Percentiles rank a stretch among this genome's conserved stretches.
These are phyloP conservation scores for Cyclophora punctaria DNA, from an alignment of 2,888 invertebrate species.

Conservation along the genomic window DNA sequence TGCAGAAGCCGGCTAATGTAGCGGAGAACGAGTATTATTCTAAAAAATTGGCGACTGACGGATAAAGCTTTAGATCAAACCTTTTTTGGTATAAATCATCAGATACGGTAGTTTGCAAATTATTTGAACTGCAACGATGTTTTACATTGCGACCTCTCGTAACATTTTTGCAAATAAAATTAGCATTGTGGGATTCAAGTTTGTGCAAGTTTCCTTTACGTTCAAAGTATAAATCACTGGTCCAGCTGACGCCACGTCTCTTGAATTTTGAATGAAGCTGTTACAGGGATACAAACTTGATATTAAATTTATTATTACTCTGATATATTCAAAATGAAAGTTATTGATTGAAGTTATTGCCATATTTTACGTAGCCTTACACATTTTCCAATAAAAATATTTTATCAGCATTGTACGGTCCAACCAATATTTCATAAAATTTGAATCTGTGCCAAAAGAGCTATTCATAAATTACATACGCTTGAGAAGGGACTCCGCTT, in stretches of 20 bases:
- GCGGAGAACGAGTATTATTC: neutral
- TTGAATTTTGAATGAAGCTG: slow-evolving; percentile 56
- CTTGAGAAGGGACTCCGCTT: slow-evolving; percentile 18
- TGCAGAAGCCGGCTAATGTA: neutral
- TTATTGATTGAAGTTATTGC: slow-evolving; percentile 1
- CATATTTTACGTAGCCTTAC: too few relatives aligned
- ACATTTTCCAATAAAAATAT: too few relatives aligned
- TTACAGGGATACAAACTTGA: slow-evolving; percentile 29
- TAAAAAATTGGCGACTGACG: too few relatives aligned
- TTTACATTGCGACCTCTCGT: too few relatives aligned
- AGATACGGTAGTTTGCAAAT: too few relatives aligned
- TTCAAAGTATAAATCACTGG: slow-evolving; percentile 53
- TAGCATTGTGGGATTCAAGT: slow-evolving; percentile 2
- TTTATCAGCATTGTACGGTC: neutral
- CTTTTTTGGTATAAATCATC: too few relatives aligned
- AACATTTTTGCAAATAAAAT: neutral
- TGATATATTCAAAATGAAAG: slow-evolving; percentile 10
- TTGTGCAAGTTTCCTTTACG: slow-evolving; percentile 35
- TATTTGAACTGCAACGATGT: too few relatives aligned
- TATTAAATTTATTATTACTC: slow-evolving; percentile 23
- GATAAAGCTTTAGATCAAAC: too few relatives aligned
- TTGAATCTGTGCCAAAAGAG: slow-evolving; percentile 35
- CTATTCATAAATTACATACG: slow-evolving; percentile 18
- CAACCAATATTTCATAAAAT: slow-evolving; percentile 26
- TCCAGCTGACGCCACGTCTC: slow-evolving; percentile 51